These are phyloP conservation scores for Strigops habroptila DNA, from an alignment of 2,113 vertebrate species.

Conservation along the genomic window DNA sequence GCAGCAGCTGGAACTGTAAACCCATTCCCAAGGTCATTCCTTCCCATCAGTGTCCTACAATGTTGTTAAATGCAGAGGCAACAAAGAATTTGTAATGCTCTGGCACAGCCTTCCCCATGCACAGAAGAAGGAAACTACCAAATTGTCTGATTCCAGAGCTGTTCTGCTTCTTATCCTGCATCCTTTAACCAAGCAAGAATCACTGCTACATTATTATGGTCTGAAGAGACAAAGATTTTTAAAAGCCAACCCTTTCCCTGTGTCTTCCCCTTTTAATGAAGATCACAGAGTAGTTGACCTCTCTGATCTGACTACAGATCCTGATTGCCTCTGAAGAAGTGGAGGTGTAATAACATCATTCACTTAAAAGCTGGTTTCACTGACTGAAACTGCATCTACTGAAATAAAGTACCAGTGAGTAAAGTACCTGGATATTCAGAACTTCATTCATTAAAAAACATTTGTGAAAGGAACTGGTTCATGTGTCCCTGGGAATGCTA, in stretches of 20 bases:
- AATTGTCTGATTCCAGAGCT: background rate
- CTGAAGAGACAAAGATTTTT: slow-evolving; percentile 1
- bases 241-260: background rate
- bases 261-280: slow-evolving; percentile 1
- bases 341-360: background rate
- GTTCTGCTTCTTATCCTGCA: background rate
- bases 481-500: background rate
- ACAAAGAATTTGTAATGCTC: background rate
- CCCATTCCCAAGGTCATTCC: background rate
- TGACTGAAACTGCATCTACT: background rate
- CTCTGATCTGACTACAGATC: slow-evolving; percentile 21
- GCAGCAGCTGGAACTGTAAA: background rate
- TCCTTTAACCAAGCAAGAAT: background rate
- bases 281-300: background rate
- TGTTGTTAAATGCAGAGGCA: background rate
- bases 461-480: slow-evolving; percentile 7
- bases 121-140: background rate
- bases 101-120: background rate
- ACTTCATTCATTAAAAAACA: slow-evolving; percentile 28
- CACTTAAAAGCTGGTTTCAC: slow-evolving; percentile 1
- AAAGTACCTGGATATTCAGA: slow-evolving; percentile 20
- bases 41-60: background rate
- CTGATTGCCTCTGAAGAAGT: background rate
- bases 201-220: background rate
- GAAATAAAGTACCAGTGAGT: slow-evolving; percentile 2